phyloP scores from a whole-genome alignment of 2,888 invertebrate species.

The Idaea biselata region DNA sequence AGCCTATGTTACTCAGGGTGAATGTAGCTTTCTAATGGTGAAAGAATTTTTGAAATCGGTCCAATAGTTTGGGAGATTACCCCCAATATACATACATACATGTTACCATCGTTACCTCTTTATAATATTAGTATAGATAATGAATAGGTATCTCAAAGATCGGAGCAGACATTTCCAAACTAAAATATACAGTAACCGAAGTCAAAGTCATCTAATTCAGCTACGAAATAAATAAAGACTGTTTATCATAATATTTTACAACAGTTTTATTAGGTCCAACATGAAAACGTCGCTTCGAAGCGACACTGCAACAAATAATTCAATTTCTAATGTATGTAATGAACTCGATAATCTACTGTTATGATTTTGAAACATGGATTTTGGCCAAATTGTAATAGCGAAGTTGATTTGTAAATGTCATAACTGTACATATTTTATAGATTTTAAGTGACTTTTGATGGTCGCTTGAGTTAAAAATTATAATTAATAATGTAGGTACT shows the following conservation, averaged over 20 bases:
- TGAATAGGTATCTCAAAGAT: too few species aligned
- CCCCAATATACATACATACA: too few species aligned
- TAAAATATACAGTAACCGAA: neutral
- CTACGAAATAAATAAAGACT: neutral
- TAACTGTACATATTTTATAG: slow-evolving; percentile 3
- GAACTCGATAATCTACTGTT: neutral
- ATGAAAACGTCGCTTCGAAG: slow-evolving; percentile 18
- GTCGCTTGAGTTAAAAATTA: neutral
- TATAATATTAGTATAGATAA: too few species aligned
- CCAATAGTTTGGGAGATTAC: too few species aligned
- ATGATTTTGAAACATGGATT: slow-evolving; percentile 30
- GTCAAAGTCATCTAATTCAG: neutral
- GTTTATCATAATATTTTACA: slow-evolving; percentile 4
- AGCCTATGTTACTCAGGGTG: too few species aligned
- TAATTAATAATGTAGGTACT: neutral
- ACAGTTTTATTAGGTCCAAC: neutral
- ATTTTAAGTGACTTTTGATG: too few species aligned
- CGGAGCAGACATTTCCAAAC: too few species aligned
- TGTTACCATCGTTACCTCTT: too few species aligned
- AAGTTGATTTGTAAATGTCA: slow-evolving; percentile 26
- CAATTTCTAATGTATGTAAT: slow-evolving; percentile 6
- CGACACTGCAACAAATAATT: slow-evolving; percentile 9
- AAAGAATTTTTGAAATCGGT: too few species aligned
- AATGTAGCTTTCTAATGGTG: too few species aligned
- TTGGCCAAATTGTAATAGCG: slow-evolving; percentile 42